Evolutionary conservation across 2,888 invertebrate species (phyloP).

Genomic region (Macaria liturata): DNA sequence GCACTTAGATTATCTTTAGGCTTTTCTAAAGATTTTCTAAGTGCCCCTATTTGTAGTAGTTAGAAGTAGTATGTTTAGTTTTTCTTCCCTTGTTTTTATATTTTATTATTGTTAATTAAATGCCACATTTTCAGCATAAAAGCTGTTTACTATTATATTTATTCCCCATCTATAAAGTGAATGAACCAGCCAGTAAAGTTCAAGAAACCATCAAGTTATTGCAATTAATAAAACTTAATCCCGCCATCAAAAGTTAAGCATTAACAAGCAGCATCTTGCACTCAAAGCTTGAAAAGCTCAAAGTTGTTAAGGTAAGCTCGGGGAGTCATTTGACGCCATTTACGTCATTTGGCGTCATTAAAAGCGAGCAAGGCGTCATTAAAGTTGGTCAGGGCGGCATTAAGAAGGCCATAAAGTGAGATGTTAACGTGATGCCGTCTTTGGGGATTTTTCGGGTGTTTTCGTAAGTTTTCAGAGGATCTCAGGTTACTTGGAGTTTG

Average conservation of each 20-base stretch:
- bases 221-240: slow-evolving; percentile 18
- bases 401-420: slow-evolving; percentile 47
- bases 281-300: slow-evolving; percentile 39
- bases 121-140: too few species aligned
- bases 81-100: too few species aligned
- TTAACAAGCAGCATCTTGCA: not conserved
- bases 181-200: too few species aligned
- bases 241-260: slow-evolving; percentile 3
- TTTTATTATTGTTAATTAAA: too few species aligned
- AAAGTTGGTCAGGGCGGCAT: slow-evolving; percentile 54
- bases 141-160: too few species aligned
- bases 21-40: too few species aligned
- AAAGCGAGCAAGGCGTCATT: slow-evolving; percentile 57
- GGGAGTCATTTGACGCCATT: slow-evolving; percentile 63
- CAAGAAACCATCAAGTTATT: not conserved
- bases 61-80: too few species aligned
- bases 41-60: too few species aligned
- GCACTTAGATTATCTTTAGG: too few species aligned
- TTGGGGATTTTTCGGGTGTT: slow-evolving; percentile 35
- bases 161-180: too few species aligned
- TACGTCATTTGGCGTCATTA: slow-evolving; percentile 69
- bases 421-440: slow-evolving; percentile 18
- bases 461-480: slow-evolving; percentile 17
- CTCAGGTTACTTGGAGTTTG: slow-evolving; percentile 2
- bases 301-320: slow-evolving; percentile 56